phyloP scores from a whole-genome alignment of 2,888 invertebrate genomes.

The Siphonodentalium dalli region DNA sequence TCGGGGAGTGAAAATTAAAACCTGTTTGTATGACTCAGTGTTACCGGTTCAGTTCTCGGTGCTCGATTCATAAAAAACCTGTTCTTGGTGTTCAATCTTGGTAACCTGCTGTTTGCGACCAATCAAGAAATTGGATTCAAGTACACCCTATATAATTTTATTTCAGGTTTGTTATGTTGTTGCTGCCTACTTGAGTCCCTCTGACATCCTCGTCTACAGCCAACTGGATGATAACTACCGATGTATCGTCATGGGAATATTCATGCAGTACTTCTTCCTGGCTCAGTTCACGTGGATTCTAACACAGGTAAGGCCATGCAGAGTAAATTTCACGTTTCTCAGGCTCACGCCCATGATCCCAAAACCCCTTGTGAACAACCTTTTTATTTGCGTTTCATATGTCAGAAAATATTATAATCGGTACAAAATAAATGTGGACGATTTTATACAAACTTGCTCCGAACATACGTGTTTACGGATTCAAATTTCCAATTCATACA shows the following conservation, averaged over 20 bases:
- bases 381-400: neutral
- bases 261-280: constrained; percentile 61
- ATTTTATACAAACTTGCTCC: neutral
- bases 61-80: too few relatives aligned
- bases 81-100: too few relatives aligned
- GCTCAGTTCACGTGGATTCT: constrained; percentile 63
- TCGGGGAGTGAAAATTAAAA: too few relatives aligned
- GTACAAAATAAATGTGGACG: neutral
- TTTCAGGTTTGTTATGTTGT: constrained; percentile 57
- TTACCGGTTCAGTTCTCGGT: neutral
- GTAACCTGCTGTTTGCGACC: too few relatives aligned
- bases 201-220: constrained; percentile 44
- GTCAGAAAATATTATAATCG: neutral
- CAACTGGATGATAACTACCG: constrained; percentile 49
- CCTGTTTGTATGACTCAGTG: too few relatives aligned
- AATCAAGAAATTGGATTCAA: too few relatives aligned
- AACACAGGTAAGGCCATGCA: constrained; percentile 46
- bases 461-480: too few relatives aligned
- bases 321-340: neutral
- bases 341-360: neutral
- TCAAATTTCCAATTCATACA: too few relatives aligned
- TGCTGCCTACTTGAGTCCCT: constrained; percentile 55
- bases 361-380: neutral
- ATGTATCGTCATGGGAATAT: constrained; percentile 61
- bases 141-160: too few relatives aligned